Evolutionary conservation across 1,140 invertebrate species (phyloP).

Genomic region (Papilio machaon): DNA sequence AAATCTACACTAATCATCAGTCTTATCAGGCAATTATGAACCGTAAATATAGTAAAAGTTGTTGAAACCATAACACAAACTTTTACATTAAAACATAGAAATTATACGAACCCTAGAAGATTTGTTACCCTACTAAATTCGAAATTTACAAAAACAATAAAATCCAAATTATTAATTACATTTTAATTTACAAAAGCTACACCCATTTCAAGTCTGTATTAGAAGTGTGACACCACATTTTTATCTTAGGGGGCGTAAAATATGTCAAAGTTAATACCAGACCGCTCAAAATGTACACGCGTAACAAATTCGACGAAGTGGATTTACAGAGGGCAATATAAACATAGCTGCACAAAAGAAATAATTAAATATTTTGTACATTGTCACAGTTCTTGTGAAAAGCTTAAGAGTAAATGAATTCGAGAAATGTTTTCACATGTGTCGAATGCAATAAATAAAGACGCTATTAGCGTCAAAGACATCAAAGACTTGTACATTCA

Average conservation of each 20-base stretch:
- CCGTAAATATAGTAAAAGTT: too few species aligned
- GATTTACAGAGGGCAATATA: background rate
- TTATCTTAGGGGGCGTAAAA: constrained; percentile 39
- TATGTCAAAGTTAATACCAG: constrained; percentile 37
- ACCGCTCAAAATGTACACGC: constrained; percentile 39
- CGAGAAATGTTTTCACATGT: background rate
- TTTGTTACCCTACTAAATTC: background rate
- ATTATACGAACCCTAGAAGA: too few species aligned
- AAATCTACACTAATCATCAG: too few species aligned
- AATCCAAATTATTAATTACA: background rate
- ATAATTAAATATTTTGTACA: background rate
- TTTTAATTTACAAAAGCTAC: background rate
- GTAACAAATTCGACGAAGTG: constrained; percentile 26
- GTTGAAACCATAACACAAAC: too few species aligned
- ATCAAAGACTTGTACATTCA: background rate
- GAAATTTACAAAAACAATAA: background rate
- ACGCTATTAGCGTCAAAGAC: background rate
- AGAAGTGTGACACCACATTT: constrained; percentile 33
- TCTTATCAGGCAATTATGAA: too few species aligned
- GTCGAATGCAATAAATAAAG: background rate
- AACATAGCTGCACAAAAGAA: constrained; percentile 30
- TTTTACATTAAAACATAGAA: too few species aligned
- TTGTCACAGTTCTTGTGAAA: background rate
- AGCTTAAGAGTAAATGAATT: background rate
- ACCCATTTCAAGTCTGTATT: background rate